Percentiles rank a stretch among this genome's conserved stretches.
phyloP scores from a whole-genome alignment of 2,888 invertebrate species.

The Limnephilus auricula region DNA sequence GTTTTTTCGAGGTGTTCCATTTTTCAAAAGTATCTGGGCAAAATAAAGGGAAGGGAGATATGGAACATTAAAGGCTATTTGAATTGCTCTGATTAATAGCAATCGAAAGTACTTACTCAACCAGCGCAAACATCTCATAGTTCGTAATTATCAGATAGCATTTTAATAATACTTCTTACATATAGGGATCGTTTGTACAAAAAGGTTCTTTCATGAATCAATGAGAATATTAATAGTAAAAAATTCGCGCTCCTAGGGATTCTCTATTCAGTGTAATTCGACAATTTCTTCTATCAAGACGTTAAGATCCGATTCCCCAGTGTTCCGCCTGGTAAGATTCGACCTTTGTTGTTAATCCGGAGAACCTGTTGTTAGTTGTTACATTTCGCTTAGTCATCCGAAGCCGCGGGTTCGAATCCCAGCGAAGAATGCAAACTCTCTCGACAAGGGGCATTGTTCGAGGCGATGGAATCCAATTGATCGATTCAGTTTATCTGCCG shows the following conservation, averaged over 20 bases:
- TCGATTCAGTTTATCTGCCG: constrained; percentile 18
- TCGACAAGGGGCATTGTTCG: constrained; percentile 8
- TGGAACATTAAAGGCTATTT: too few species aligned
- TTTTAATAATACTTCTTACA: too few species aligned
- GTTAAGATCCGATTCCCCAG: neutral
- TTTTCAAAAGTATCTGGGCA: too few species aligned
- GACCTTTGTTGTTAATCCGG: constrained; percentile 31
- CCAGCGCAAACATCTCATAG: too few species aligned
- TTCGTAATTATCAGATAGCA: too few species aligned
- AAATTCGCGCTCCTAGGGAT: neutral
- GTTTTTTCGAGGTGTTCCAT: too few species aligned
- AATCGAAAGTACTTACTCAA: too few species aligned
- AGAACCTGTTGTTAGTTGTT: constrained; percentile 29
- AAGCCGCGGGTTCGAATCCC: constrained; percentile 17
- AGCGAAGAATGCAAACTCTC: constrained; percentile 30
- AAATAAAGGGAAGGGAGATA: too few species aligned
- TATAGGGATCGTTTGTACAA: neutral
- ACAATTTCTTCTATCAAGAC: constrained; percentile 25
- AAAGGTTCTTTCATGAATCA: neutral
- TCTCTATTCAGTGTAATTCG: neutral
- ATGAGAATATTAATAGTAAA: neutral
- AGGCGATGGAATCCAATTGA: constrained; percentile 6
- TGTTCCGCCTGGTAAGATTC: constrained; percentile 7
- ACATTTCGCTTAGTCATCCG: constrained; percentile 17
- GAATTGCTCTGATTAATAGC: too few species aligned